Base-by-base conservation (phyloP, 2,113 vertebrate genomes). In the Zapus hudsonius region DNA sequence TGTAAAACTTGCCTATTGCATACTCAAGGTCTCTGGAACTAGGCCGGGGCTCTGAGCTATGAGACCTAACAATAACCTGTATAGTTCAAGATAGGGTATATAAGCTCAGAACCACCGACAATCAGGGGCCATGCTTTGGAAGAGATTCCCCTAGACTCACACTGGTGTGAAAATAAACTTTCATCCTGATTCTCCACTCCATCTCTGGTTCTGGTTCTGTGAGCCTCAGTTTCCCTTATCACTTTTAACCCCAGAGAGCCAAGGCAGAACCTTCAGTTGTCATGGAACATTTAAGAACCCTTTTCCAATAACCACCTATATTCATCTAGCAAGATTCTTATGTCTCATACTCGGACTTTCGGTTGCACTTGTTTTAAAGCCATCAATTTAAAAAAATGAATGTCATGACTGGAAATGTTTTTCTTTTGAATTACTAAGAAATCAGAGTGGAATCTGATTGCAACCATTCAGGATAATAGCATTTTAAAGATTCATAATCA, bases 381-480 rank as follows among this genome's bases (percentile, higher is more conserved):
- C 91, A 87, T 88, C 93, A 64, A 22, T 80, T 3, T 0, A 40
- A 20, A 1, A 36, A n/a, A 57, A 67, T 13, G 84, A 40, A 31
- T 29, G 27, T 55, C 63, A 85, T 84, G 40, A 93, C 27, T 82
- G 52, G 84, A 95, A 93, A 90, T 61, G 87, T 74, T 95, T 95
- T 87, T 82, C 88, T 84, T 92, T 38, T 17, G 36, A 91, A 92
- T 94, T 91, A 94, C 78, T 89, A 92, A 94, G 92, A 94, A 95
- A 90, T 91, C 57, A 70, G 92, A 91, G 40, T n/a, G 64, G 10
- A 76, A 78, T 93, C 95, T 83, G 52, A 89, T 90, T 23, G 78
- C 44, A 88, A 95, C 67, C 42, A 74, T 84, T 95, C 12, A 4
- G 93, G 57, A n/a, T 42, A 5, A 94, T 66, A n/a, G 75, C 52